Percentiles rank a stretch among this genome's conserved stretches.
Evolutionary conservation across 2,797 vertebrate species (phyloP).

Genomic region (Leptodactylus fallax): DNA sequence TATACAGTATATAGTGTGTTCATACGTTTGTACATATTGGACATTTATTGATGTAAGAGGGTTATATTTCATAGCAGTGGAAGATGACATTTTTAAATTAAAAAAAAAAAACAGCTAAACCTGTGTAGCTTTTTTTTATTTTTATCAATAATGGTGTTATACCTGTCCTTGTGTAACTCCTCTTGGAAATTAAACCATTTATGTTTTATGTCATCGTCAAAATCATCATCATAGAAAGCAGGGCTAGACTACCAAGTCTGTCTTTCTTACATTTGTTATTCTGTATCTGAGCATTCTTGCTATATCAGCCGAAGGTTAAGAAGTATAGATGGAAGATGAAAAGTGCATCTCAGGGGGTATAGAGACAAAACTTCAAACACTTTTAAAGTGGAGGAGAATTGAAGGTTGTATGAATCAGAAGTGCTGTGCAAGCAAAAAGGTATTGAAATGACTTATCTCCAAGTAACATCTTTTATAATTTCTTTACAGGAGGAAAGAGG

Average conservation of each 20-base stretch:
- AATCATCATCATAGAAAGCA: background rate
- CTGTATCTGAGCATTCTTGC: background rate
- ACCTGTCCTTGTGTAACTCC: too few species aligned
- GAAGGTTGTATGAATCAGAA: background rate
- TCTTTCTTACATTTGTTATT: background rate
- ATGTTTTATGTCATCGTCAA: background rate
- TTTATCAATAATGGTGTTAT: too few species aligned
- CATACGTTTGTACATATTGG: too few species aligned
- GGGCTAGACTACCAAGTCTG: background rate
- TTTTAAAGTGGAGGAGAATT: background rate
- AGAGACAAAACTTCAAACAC: background rate
- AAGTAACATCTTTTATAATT: background rate
- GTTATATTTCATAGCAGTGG: too few species aligned
- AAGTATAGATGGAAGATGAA: background rate
- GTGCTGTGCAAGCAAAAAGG: background rate
- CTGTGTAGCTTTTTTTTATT: too few species aligned
- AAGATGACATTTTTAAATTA: too few species aligned
- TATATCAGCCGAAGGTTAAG: background rate
- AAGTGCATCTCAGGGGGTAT: background rate
- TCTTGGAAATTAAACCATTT: too few species aligned
- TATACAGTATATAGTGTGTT: too few species aligned
- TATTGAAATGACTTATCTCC: background rate
- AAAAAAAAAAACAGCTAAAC: too few species aligned
- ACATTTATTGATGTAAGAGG: too few species aligned
- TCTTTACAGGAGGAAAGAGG: background rate